A percentile compares a stretch with the other conserved stretches of the same genome.
These are phyloP conservation scores for Nycticryphes semicollaris DNA, from an alignment of 2,113 vertebrate species.

Conservation along the genomic window DNA sequence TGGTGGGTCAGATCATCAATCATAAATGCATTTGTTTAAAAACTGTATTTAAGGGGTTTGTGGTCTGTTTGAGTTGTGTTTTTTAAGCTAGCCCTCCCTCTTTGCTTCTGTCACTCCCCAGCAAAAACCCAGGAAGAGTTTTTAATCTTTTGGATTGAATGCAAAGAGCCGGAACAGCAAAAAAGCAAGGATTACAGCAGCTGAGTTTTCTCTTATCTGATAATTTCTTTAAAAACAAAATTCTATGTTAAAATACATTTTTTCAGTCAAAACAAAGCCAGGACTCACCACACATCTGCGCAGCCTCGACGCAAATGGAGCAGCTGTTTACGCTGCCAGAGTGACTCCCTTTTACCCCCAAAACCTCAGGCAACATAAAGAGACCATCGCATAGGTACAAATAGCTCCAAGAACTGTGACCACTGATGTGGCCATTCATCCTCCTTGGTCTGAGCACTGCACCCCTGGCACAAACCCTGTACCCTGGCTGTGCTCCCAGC, in stretches of 20 bases:
- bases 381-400: neutral
- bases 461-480: neutral
- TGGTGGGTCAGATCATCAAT: neutral
- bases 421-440: neutral
- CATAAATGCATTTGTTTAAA: neutral
- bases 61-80: neutral
- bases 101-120: neutral
- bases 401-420: neutral
- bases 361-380: neutral
- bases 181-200: neutral
- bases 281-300: neutral
- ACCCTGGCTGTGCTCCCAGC: neutral
- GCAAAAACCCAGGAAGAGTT: neutral
- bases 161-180: neutral
- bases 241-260: neutral
- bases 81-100: neutral
- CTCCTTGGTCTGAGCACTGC: fast-evolving
- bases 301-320: neutral
- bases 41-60: neutral
- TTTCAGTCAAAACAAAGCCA: neutral
- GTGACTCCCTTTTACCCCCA: neutral
- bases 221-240: neutral
- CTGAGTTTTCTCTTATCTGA: neutral
- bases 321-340: neutral
- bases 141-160: neutral